phyloP scores from a whole-genome alignment of 2,888 invertebrate species.

The Idaea straminata region DNA sequence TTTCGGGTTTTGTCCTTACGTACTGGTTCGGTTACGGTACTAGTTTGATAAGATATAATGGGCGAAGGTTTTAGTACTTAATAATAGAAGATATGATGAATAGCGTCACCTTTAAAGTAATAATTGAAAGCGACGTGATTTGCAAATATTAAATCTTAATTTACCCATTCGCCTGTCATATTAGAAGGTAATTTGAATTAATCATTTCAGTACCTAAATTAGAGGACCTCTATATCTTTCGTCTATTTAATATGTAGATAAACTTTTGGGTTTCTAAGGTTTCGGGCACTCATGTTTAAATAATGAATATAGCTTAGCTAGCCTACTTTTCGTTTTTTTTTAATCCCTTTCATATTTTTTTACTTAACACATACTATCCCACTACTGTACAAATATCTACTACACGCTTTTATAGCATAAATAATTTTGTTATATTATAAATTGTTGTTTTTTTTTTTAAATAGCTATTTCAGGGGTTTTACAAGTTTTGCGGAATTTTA shows the following conservation, averaged over 20 bases:
- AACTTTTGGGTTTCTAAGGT: neutral
- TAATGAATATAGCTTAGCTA: neutral
- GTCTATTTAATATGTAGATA: neutral
- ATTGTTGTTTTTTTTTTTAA: no score
- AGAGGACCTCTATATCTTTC: neutral
- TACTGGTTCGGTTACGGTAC: neutral
- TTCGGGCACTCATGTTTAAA: neutral
- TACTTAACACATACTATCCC: neutral
- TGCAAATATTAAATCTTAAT: neutral
- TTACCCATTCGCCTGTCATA: neutral
- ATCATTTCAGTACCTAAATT: neutral
- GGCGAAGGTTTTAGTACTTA: no score
- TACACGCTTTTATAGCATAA: no score
- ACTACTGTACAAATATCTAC: no score
- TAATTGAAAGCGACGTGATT: conserved; percentile 1
- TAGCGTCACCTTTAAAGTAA: neutral
- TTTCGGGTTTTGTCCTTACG: no score
- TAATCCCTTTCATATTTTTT: neutral
- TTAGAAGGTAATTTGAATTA: conserved; percentile 1
- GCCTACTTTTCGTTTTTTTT: neutral
- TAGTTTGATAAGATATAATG: neutral
- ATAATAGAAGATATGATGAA: neutral
- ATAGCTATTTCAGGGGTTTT: no score
- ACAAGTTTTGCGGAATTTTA: no score
- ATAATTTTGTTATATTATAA: no score